A percentile compares a stretch with the other conserved stretches of the same genome.
phyloP scores from a whole-genome alignment of 1,140 invertebrate species.

The Ceratina japonica region DNA sequence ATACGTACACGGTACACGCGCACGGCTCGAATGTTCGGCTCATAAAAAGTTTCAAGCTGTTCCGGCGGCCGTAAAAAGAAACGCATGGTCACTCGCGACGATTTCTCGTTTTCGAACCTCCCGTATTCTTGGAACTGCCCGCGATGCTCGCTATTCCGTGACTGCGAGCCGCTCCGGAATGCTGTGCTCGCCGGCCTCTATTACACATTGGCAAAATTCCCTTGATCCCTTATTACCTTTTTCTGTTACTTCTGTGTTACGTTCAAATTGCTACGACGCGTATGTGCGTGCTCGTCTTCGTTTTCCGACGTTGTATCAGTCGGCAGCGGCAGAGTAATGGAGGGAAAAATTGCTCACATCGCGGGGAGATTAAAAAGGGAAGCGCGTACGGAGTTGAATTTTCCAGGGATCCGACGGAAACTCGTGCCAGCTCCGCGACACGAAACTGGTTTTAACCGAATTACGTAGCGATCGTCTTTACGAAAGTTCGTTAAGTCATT shows the following conservation, averaged over 20 bases:
- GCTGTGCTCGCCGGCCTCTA: neutral
- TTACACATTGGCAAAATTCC: neutral
- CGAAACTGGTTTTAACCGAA: conserved; percentile 2
- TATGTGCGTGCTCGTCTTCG: no score
- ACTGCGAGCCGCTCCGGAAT: neutral
- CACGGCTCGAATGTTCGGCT: neutral
- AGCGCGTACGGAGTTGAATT: no score
- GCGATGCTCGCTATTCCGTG: neutral
- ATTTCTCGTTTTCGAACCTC: neutral
- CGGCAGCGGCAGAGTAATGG: no score
- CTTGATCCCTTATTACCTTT: no score
- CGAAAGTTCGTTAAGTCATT: conserved; percentile 37
- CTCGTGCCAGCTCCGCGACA: neutral
- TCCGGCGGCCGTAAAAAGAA: conserved; percentile 8
- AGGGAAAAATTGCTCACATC: no score
- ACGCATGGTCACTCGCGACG: neutral
- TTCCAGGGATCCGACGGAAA: neutral
- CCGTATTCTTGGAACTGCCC: neutral
- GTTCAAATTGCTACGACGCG: no score
- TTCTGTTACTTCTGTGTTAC: no score
- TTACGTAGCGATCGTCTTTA: conserved; percentile 17
- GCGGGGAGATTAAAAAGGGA: no score
- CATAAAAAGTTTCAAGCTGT: conserved; percentile 24
- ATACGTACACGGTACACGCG: neutral
- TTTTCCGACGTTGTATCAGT: no score